A percentile compares a stretch with the other conserved stretches of the same genome.
Conservation (phyloP, 2,113 vertebrate genomes). For the Corydoras sp. region DNA sequence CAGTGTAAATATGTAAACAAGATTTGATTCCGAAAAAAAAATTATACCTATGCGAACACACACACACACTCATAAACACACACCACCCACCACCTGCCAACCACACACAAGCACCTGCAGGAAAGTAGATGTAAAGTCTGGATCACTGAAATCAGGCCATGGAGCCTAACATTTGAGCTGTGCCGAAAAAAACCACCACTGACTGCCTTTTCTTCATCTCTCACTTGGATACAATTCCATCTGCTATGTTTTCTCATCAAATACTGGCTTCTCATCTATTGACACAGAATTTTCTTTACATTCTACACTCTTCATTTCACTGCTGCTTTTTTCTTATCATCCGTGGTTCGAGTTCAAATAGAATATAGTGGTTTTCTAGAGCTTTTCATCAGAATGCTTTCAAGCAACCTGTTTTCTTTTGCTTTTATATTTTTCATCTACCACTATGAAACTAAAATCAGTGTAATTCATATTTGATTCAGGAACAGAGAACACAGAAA, state of each 20-base stretch:
- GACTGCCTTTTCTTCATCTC: conserved; percentile 24
- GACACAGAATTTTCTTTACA: conserved; percentile 21
- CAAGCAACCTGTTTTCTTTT: conserved; percentile 12
- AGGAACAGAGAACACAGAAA: not conserved
- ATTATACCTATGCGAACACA: no score
- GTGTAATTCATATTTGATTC: conserved; percentile 29
- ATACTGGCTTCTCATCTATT: conserved; percentile 23
- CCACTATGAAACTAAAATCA: conserved; percentile 16
- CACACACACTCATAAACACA: not conserved
- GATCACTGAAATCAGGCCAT: conserved; percentile 23
- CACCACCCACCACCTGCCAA: no score
- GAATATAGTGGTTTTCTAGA: conserved; percentile 26
- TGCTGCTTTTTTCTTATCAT: conserved; percentile 27
- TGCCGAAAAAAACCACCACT: not conserved
- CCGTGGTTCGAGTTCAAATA: conserved; percentile 31
- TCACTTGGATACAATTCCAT: conserved; percentile 14
- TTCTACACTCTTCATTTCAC: conserved; percentile 19
- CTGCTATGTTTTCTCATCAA: conserved; percentile 24
- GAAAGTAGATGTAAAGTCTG: conserved; percentile 7
- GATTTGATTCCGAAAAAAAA: no score
- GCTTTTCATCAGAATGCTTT: conserved; percentile 21
- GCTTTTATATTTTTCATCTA: conserved; percentile 7
- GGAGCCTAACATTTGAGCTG: not conserved
- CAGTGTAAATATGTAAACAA: no score
- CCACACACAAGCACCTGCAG: not conserved